Percentiles rank a stretch among this genome's conserved stretches.
Evolutionary conservation across 2,888 invertebrate species (phyloP).

Genomic region (Diarsia brunnea): DNA sequence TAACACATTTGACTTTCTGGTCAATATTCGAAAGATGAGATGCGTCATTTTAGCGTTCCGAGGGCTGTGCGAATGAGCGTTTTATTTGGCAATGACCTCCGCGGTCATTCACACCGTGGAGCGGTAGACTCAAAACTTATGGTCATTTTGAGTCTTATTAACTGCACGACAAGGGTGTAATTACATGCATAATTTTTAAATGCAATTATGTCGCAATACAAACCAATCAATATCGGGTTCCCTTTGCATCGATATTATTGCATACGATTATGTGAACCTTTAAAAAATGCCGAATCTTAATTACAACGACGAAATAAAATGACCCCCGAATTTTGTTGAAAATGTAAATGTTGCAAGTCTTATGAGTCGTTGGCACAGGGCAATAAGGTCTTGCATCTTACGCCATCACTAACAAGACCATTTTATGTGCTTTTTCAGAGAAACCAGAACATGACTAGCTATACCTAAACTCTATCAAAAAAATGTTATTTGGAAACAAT

Average conservation of each 20-base stretch:
- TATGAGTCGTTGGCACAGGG: constrained; percentile 12
- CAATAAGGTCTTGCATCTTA: constrained; percentile 16
- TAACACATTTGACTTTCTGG: constrained; percentile 57
- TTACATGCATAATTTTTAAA: constrained; percentile 31
- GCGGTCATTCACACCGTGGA: constrained; percentile 81
- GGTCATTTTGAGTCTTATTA: constrained; percentile 67
- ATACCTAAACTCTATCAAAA: neutral
- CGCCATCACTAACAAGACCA: constrained; percentile 4
- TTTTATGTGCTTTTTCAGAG: neutral
- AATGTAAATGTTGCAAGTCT: constrained; percentile 5
- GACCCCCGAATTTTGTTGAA: constrained; percentile 28
- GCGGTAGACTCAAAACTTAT: constrained; percentile 16
- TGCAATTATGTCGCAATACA: constrained; percentile 60
- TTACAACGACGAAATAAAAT: constrained; percentile 44
- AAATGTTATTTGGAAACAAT: neutral
- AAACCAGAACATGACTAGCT: neutral
- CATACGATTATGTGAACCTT: constrained; percentile 48
- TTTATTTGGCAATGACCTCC: constrained; percentile 89
- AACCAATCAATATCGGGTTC: constrained; percentile 59
- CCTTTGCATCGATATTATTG: constrained; percentile 54
- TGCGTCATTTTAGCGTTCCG: constrained; percentile 83
- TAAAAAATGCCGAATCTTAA: constrained; percentile 53
- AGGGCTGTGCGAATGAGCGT: constrained; percentile 81
- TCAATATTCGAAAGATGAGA: constrained; percentile 61
- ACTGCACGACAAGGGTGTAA: constrained; percentile 40